Conservation (phyloP, 2,797 vertebrate species). For the Australoheros facetus region DNA sequence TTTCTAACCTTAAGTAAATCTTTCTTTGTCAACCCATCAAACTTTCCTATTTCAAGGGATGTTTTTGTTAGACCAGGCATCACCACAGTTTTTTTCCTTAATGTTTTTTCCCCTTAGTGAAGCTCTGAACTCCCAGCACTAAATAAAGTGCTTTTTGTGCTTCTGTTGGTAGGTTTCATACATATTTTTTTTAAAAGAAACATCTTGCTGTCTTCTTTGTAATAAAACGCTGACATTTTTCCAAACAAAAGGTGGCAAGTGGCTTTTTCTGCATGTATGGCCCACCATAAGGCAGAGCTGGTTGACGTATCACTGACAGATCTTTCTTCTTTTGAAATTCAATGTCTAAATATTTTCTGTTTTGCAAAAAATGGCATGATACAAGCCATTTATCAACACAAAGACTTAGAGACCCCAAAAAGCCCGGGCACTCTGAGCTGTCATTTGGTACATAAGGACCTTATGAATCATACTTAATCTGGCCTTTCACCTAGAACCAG, state of each 20-base stretch:
- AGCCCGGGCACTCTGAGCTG: too few relatives aligned
- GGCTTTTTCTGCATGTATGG: slow-evolving; percentile 8
- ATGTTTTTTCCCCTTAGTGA: not conserved
- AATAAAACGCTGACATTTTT: slow-evolving; percentile 23
- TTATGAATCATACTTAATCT: too few relatives aligned
- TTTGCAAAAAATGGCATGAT: slow-evolving; percentile 14
- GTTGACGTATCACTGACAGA: not conserved
- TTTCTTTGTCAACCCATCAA: not conserved
- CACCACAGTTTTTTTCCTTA: not conserved
- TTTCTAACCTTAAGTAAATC: not conserved
- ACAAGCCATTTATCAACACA: slow-evolving; percentile 13
- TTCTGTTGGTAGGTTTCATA: not conserved
- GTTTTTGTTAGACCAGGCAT: not conserved
- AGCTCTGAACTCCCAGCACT: not conserved
- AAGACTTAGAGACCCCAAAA: not conserved
- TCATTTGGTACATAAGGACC: too few relatives aligned
- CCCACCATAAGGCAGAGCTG: not conserved
- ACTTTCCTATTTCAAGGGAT: not conserved
- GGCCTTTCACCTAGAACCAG: too few relatives aligned
- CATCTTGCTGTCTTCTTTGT: not conserved
- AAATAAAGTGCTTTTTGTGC: not conserved
- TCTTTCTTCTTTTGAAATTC: slow-evolving; percentile 18
- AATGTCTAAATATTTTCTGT: slow-evolving; percentile 28
- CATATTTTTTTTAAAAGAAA: slow-evolving; percentile 14
- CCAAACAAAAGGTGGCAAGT: slow-evolving; percentile 16